phyloP scores from a whole-genome alignment of 2,113 vertebrate genomes.

The Xyrauchen texanus region DNA sequence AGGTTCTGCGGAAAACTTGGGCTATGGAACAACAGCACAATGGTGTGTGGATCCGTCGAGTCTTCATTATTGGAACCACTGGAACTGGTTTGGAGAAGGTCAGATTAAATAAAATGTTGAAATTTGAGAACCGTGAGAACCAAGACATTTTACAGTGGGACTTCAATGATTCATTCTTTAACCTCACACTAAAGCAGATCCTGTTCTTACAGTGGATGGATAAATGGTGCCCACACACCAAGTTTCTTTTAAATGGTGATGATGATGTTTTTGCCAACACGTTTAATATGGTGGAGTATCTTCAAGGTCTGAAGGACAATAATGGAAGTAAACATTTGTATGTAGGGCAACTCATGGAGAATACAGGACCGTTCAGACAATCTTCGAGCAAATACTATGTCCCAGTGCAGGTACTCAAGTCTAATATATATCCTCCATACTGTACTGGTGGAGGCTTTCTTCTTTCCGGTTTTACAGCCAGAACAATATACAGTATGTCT shows the following conservation, averaged over 20 bases:
- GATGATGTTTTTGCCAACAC: conserved; percentile 86
- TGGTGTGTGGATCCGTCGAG: conserved; percentile 63
- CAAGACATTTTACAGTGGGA: conserved; percentile 85
- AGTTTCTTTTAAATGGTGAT: conserved; percentile 82
- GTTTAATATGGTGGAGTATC: conserved; percentile 75
- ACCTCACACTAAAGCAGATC: conserved; percentile 86
- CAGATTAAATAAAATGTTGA: conserved; percentile 73
- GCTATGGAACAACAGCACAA: conserved; percentile 73
- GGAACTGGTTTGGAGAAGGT: conserved; percentile 30
- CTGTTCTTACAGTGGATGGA: conserved; percentile 84
- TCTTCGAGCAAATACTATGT: conserved; percentile 81
- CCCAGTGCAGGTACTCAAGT: conserved; percentile 74
- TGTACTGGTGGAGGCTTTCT: conserved; percentile 82
- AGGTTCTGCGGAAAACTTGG: conserved; percentile 85
- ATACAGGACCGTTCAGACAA: conserved; percentile 73
- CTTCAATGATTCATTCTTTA: conserved; percentile 85
- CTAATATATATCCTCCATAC: conserved; percentile 73
- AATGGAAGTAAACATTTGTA: conserved; percentile 74
- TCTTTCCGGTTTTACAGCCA: conserved; percentile 77
- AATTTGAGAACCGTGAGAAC: conserved; percentile 70
- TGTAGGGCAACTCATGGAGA: conserved; percentile 71
- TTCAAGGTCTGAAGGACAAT: conserved; percentile 45
- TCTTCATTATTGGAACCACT: conserved; percentile 77
- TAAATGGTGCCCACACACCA: conserved; percentile 65
- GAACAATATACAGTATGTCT: conserved; percentile 69